These are phyloP conservation scores for Nomada ferruginata DNA, from an alignment of 2,888 invertebrate genomes.

Conservation along the genomic window DNA sequence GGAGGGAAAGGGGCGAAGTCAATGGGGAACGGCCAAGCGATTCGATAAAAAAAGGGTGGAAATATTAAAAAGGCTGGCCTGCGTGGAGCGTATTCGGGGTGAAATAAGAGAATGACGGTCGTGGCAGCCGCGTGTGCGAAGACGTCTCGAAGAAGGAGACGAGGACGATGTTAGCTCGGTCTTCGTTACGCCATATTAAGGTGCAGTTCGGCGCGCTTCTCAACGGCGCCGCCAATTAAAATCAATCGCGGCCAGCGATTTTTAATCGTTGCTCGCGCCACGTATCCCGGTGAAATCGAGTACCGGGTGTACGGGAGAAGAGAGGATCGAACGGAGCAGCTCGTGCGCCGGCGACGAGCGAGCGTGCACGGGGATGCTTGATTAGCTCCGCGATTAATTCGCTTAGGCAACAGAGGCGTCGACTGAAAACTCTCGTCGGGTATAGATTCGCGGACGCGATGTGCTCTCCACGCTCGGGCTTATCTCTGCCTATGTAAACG, in stretches of 20 bases:
- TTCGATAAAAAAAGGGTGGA: background rate
- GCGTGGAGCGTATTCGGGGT: no score
- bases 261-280: conserved; percentile 41
- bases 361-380: conserved; percentile 51
- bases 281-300: conserved; percentile 28
- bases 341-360: conserved; percentile 26
- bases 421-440: conserved; percentile 46
- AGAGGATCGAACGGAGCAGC: conserved; percentile 23
- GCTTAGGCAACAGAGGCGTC: conserved; percentile 57
- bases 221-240: conserved; percentile 52
- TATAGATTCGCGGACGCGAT: conserved; percentile 54
- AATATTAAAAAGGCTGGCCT: conserved; percentile 30
- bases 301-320: background rate
- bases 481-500: conserved; percentile 41
- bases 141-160: no score
- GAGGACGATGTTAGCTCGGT: background rate
- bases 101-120: background rate
- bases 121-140: no score
- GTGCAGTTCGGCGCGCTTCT: conserved; percentile 16
- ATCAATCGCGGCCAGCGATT: conserved; percentile 50
- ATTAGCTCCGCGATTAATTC: conserved; percentile 59
- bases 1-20: no score
- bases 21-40: background rate
- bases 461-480: conserved; percentile 33
- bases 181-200: conserved; percentile 22